Evolutionary conservation across 2,888 invertebrate species (phyloP).

Genomic region (Eilema caniola): DNA sequence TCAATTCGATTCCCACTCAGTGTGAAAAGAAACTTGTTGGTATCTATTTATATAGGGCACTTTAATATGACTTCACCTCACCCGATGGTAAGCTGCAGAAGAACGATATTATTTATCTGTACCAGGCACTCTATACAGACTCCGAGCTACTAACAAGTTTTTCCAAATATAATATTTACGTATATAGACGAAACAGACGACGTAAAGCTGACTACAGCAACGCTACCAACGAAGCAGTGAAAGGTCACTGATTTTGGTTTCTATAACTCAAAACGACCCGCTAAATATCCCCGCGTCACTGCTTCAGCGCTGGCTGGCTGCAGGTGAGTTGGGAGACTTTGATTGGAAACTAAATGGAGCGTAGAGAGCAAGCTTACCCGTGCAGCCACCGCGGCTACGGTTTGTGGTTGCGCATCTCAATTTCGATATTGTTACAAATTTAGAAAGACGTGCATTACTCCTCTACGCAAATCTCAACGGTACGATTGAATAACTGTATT

Average conservation of each 20-base stretch:
- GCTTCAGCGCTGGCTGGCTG: constrained; percentile 5
- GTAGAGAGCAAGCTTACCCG: constrained; percentile 62
- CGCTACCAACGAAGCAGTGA: neutral
- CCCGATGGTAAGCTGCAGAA: no score
- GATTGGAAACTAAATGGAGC: constrained; percentile 67
- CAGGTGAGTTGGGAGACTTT: constrained; percentile 43
- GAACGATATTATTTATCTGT: no score
- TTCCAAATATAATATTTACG: neutral
- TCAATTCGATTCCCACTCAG: no score
- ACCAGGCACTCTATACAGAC: neutral
- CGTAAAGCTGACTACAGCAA: neutral
- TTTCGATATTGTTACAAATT: constrained; percentile 66
- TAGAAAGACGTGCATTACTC: constrained; percentile 72
- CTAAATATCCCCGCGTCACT: constrained; percentile 1
- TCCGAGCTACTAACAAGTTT: neutral
- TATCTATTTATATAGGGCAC: no score
- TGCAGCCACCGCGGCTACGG: constrained; percentile 69
- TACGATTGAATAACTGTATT: constrained; percentile 76
- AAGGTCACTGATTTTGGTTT: neutral
- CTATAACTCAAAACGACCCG: neutral
- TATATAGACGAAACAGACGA: neutral
- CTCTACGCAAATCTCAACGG: constrained; percentile 63
- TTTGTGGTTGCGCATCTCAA: constrained; percentile 67
- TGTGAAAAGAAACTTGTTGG: no score
- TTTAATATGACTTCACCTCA: no score